These are phyloP conservation scores for Craseonycteris thonglongyai DNA, from an alignment of 2,113 vertebrate genomes.

Conservation along the genomic window DNA sequence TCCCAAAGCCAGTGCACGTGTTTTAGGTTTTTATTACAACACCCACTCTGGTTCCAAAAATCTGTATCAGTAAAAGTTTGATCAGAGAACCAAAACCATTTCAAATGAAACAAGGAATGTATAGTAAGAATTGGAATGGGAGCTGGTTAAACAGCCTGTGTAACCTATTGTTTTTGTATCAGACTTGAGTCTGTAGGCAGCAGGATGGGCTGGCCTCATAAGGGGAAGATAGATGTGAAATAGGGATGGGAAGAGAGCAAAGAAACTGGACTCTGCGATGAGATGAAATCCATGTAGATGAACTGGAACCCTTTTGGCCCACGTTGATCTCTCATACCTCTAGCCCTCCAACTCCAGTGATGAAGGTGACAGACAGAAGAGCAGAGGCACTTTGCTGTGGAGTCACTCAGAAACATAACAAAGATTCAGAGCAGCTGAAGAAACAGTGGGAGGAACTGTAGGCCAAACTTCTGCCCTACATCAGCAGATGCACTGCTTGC, in stretches of 20 bases:
- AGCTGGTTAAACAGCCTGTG: background rate
- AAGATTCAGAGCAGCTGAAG: background rate
- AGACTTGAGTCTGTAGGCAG: background rate
- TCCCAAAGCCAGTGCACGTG: background rate
- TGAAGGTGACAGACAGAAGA: background rate
- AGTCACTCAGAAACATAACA: background rate
- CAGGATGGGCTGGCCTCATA: background rate
- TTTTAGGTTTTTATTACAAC: background rate
- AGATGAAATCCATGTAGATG: background rate
- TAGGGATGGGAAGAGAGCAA: too few relatives aligned
- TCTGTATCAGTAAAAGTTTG: background rate
- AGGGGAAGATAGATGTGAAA: too few relatives aligned
- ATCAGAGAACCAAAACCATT: background rate
- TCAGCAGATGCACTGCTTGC: rapidly evolving
- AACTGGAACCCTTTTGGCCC: background rate
- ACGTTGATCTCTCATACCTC: rapidly evolving
- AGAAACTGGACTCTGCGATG: rapidly evolving
- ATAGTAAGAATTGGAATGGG: background rate
- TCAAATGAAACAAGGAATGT: background rate
- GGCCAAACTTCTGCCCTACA: background rate
- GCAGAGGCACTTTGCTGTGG: rapidly evolving
- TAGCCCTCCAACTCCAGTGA: rapidly evolving
- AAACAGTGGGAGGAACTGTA: background rate
- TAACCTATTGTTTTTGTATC: background rate
- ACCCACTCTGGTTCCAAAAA: background rate